Evolutionary conservation across 2,797 vertebrate genomes (phyloP).

Genomic region (Oreochromis grahami): DNA sequence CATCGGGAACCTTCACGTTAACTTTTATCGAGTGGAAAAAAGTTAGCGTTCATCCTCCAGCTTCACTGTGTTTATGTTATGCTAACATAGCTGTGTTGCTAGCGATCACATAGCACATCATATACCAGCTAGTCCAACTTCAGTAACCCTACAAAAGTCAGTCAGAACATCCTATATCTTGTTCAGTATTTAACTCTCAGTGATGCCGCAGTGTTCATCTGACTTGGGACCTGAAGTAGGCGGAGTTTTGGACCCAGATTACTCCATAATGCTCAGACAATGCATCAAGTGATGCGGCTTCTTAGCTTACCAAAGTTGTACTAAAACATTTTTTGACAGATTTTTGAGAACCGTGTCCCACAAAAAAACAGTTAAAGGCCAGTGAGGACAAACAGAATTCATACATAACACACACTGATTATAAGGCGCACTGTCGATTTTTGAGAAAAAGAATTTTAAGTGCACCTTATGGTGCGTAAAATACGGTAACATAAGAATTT

Average conservation of each 20-base stretch:
- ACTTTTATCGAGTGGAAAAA: too few relatives aligned
- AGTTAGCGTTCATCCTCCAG: not conserved
- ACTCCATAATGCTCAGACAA: not conserved
- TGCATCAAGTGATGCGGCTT: not conserved
- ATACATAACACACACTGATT: not conserved
- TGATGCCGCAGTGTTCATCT: not conserved
- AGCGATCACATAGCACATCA: not conserved
- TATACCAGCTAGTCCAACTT: not conserved
- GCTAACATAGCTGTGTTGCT: not conserved
- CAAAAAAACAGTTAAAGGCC: not conserved
- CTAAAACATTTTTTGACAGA: not conserved
- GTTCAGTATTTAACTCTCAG: not conserved
- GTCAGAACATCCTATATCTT: not conserved
- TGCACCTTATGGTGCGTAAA: not conserved
- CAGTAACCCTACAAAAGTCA: not conserved
- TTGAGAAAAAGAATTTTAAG: not conserved
- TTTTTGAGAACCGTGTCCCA: rapidly evolving
- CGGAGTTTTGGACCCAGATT: not conserved
- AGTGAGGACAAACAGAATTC: not conserved
- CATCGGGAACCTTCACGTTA: too few relatives aligned
- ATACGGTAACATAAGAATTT: not conserved
- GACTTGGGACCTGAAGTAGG: not conserved
- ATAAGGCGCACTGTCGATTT: not conserved
- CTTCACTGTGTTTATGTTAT: not conserved
- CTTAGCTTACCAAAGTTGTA: not conserved